Base-by-base conservation (phyloP, 2,797 vertebrate species). In the Onychomys arenicola region DNA sequence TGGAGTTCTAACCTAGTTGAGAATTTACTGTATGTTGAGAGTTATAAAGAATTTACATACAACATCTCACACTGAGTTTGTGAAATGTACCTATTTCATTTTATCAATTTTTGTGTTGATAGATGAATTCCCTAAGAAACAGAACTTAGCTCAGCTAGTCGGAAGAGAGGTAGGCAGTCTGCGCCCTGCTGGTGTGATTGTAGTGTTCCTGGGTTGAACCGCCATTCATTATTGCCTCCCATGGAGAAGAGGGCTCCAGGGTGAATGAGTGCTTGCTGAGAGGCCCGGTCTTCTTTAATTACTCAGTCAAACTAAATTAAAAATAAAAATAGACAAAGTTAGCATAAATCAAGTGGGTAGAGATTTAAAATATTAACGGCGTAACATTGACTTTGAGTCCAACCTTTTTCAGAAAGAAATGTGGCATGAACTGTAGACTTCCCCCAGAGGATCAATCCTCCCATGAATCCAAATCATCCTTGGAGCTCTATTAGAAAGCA, bases 271-370 rank as follows among this genome's bases (percentile, higher is more conserved):
- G 32, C 92, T 75, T 19, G 49, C 71, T 43, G 57, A 96, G 65
- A 86, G 32, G 63, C n/a, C 29, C 27, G 2, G n/a, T 14, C 27
- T 34, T 61, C 69, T 96, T 83, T 89, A 94, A 80, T 83, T 69
- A 90, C 75, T 37, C 75, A 93, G 34, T 37, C 23, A 71, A 89
- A 92, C 49, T 80, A 80, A 92, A 52, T 80, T 89, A 75, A 43
- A 96, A 95, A 71, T 90, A 40, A 93, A 82, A 91, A 85, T 46
- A 29, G 61, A 23, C 71, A 69, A 96, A 77, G n/a, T 92, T 67
- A 71, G 43, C 49, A 43, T 46, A 77, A 78, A 73, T 71, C 6
- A 40, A 77, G 43, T 81, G 27, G 34, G 37, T 71, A 52, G 55
- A 92, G 37, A 89, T 29, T 32, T 78, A 32, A 37, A 12, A 37